Evolutionary conservation across 2,888 invertebrate species (phyloP).

Genomic region (Holacanthella duospinosa): DNA sequence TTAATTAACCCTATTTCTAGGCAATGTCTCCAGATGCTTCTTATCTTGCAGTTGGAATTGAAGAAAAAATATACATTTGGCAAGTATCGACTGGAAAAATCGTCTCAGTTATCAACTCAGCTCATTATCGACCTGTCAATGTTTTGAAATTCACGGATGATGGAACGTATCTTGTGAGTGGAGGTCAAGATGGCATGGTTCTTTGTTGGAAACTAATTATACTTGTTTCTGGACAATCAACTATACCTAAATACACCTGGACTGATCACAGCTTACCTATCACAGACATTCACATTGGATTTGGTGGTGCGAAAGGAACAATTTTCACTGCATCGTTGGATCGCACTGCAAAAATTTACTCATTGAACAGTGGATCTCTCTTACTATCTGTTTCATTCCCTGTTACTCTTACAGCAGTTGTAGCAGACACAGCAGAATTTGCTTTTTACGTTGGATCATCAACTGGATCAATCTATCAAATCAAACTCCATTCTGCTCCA

Average conservation of each 20-base stretch:
- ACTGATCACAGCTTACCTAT: conserved; percentile 70
- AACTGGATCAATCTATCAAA: conserved; percentile 59
- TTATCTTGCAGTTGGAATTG: conserved; percentile 65
- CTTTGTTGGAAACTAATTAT: conserved; percentile 64
- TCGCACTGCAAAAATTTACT: conserved; percentile 71
- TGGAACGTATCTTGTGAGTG: conserved; percentile 65
- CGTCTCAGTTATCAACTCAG: conserved; percentile 54
- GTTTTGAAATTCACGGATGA: conserved; percentile 64
- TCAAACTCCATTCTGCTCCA: conserved; percentile 55
- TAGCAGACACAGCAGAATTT: conserved; percentile 58
- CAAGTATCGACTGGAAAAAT: conserved; percentile 62
- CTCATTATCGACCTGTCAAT: conserved; percentile 71
- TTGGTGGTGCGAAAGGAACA: conserved; percentile 57
- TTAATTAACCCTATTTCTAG: background rate
- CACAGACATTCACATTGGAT: conserved; percentile 64
- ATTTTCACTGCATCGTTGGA: conserved; percentile 70
- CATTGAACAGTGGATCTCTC: conserved; percentile 56
- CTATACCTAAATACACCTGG: conserved; percentile 57
- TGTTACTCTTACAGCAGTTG: conserved; percentile 56
- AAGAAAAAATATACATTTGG: conserved; percentile 78
- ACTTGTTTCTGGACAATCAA: conserved; percentile 43
- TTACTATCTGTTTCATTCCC: conserved; percentile 65
- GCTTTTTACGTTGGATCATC: conserved; percentile 62
- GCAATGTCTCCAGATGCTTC: conserved; percentile 57
- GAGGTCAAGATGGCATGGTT: conserved; percentile 73